Percentiles rank a stretch among this genome's conserved stretches.
Conservation (phyloP, 2,888 invertebrate species). For the Schrankia costaestrigalis region DNA sequence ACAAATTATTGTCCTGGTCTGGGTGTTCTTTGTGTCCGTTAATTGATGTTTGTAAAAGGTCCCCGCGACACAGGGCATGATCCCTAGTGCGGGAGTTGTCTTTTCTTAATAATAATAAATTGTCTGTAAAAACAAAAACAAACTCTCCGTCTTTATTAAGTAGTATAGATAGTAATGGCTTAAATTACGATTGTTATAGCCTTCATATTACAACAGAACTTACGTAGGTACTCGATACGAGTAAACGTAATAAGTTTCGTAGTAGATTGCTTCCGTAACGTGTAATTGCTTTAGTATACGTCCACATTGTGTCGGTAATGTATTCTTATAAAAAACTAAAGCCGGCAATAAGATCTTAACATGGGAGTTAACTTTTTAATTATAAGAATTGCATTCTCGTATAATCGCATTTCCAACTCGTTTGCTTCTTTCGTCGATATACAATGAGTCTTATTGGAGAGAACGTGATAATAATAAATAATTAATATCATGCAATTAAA, state of each 20-base stretch:
- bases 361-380: slow-evolving; percentile 23
- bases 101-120: too few species aligned
- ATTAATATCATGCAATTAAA: too few species aligned
- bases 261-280: slow-evolving; percentile 59
- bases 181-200: slow-evolving; percentile 42
- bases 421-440: slow-evolving; percentile 8
- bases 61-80: too few species aligned
- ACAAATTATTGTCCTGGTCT: too few species aligned
- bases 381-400: slow-evolving; percentile 19
- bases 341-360: slow-evolving; percentile 10
- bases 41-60: too few species aligned
- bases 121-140: too few species aligned
- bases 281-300: slow-evolving; percentile 46
- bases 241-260: slow-evolving; percentile 51
- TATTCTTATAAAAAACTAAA: slow-evolving; percentile 37
- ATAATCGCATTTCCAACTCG: slow-evolving; percentile 20
- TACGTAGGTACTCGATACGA: slow-evolving; percentile 35
- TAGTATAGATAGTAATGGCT: slow-evolving; percentile 37
- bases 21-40: too few species aligned
- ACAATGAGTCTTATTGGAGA: slow-evolving; percentile 14
- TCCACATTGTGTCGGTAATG: slow-evolving; percentile 31
- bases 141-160: slow-evolving; percentile 19
- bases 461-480: too few species aligned
- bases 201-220: slow-evolving; percentile 40
- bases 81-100: too few species aligned